Evolutionary conservation across 2,797 vertebrate genomes (phyloP).

Genomic region (Sebastes minor): DNA sequence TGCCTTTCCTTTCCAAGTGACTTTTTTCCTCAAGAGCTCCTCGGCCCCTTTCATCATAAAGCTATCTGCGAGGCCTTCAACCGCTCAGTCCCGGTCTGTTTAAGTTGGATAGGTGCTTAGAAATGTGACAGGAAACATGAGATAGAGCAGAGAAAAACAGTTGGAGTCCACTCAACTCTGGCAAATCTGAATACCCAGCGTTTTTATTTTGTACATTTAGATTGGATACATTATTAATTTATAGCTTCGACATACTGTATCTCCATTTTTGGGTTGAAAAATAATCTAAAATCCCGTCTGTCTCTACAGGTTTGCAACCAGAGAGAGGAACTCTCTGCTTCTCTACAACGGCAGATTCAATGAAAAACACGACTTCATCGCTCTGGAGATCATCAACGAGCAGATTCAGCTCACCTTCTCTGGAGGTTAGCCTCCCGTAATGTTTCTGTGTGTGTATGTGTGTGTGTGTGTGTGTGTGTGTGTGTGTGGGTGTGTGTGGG

Average conservation of each 20-base stretch:
- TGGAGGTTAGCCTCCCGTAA: conserved; percentile 81
- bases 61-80: conserved; percentile 26
- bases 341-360: conserved; percentile 98
- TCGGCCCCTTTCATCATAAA: conserved; percentile 16
- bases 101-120: conserved; percentile 39
- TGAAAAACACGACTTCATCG: conserved; percentile 97
- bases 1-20: conserved; percentile 52
- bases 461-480: not conserved
- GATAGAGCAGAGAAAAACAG: not conserved
- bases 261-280: not conserved
- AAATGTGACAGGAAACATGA: conserved; percentile 43
- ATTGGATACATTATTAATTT: not conserved
- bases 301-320: conserved; percentile 90
- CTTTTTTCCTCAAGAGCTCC: conserved; percentile 61
- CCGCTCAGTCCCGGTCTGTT: conserved; percentile 27
- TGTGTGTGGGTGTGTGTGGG: conserved; percentile 13
- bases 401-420: conserved; percentile 97
- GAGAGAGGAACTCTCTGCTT: conserved; percentile 90
- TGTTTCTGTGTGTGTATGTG: conserved; percentile 2
- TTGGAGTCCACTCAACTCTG: not conserved
- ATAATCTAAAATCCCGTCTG: not conserved
- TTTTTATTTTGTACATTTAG: not conserved
- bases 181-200: not conserved
- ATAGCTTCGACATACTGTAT: not conserved
- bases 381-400: conserved; percentile 93